A percentile compares a stretch with the other conserved stretches of the same genome.
Conservation (phyloP, 2,888 invertebrate species). For the Drosophila lacicola region DNA sequence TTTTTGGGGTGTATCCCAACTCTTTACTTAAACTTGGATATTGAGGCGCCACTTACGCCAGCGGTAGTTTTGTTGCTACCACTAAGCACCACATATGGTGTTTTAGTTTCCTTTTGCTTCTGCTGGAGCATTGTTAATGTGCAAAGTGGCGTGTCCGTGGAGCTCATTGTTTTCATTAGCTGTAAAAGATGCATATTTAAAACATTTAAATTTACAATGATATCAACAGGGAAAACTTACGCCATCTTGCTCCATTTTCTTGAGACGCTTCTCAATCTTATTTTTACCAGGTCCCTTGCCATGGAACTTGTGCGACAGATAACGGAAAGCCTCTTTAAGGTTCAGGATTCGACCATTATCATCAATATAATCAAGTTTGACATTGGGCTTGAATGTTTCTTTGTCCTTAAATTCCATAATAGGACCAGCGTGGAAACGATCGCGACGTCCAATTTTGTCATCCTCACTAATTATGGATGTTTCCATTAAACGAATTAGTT, state of each 20-base stretch:
- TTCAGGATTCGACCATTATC: conserved; percentile 96
- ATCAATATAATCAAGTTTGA: conserved; percentile 98
- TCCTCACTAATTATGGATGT: conserved; percentile 88
- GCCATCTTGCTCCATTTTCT: conserved; percentile 97
- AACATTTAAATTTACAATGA: background rate
- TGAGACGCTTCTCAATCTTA: conserved; percentile 98
- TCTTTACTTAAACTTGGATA: conserved; percentile 83
- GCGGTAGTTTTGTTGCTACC: conserved; percentile 90
- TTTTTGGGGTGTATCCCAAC: conserved; percentile 2
- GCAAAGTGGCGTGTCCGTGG: conserved; percentile 98
- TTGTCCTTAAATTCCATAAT: conserved; percentile 97
- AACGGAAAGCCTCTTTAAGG: conserved; percentile 98
- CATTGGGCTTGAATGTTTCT: conserved; percentile 94
- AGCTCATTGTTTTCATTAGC: conserved; percentile 98
- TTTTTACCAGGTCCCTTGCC: conserved; percentile 99
- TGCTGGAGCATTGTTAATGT: conserved; percentile 97
- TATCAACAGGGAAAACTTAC: conserved; percentile 83
- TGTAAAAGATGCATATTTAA: conserved; percentile 78
- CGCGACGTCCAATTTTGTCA: conserved; percentile 91
- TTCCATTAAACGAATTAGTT: background rate
- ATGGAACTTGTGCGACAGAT: conserved; percentile 99
- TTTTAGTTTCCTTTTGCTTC: conserved; percentile 97
- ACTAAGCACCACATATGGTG: conserved; percentile 96
- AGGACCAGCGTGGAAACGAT: conserved; percentile 91
- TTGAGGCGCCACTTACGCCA: conserved; percentile 78